These are phyloP conservation scores for Metopolophium dirhodum DNA, from an alignment of 1,140 invertebrate species.

Conservation along the genomic window DNA sequence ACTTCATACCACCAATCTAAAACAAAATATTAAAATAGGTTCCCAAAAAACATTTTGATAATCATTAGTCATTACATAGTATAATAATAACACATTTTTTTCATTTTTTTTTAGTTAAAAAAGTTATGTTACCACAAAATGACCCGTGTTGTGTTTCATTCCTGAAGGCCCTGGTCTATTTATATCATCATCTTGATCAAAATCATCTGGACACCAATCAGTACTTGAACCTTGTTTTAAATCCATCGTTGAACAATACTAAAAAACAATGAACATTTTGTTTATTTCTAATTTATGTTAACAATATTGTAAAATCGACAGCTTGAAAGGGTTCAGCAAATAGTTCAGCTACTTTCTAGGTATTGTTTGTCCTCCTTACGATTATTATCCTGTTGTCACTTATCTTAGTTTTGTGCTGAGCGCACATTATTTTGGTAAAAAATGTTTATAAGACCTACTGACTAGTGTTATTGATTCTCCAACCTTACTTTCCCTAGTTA, in stretches of 20 bases:
- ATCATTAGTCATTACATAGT: background rate
- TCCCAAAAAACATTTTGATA: background rate
- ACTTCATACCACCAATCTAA: conserved; percentile 54
- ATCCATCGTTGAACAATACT: background rate
- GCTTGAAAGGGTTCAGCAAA: too few relatives aligned
- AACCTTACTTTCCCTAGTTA: too few relatives aligned
- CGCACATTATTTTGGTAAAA: too few relatives aligned
- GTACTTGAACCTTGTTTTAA: conserved; percentile 4
- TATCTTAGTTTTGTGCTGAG: too few relatives aligned
- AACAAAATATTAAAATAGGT: background rate
- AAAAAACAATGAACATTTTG: background rate
- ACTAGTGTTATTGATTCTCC: too few relatives aligned
- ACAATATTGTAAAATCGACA: background rate
- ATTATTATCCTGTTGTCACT: too few relatives aligned
- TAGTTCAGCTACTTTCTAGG: too few relatives aligned
- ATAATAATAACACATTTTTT: background rate
- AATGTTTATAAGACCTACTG: too few relatives aligned
- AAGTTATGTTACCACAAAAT: conserved; percentile 45
- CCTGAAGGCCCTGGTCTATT: conserved; percentile 44
- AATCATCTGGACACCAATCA: conserved; percentile 44
- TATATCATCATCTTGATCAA: conserved; percentile 32
- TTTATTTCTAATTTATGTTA: background rate
- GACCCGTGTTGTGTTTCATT: conserved; percentile 30
- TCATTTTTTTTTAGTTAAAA: background rate
- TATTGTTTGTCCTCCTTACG: too few relatives aligned